Conservation (phyloP, 2,113 vertebrate genomes). For the Symphodus melops region DNA sequence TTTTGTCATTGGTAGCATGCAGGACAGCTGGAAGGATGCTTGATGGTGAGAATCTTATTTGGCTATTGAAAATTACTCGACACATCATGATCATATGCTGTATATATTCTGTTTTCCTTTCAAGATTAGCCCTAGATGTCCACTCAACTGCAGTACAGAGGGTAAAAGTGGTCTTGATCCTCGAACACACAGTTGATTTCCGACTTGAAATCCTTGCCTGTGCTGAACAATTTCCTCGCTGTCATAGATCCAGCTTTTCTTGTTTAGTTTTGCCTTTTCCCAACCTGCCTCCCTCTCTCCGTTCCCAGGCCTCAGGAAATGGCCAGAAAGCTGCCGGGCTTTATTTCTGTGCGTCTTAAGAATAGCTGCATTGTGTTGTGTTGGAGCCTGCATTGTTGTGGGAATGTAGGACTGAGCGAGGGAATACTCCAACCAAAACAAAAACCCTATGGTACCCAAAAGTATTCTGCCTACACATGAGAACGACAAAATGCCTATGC, state of each 20-base stretch:
- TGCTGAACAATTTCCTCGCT: background rate
- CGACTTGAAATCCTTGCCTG: background rate
- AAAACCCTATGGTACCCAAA: slow-evolving; percentile 25
- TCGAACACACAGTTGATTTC: background rate
- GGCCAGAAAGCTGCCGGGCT: slow-evolving; percentile 59
- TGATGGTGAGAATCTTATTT: slow-evolving; percentile 36
- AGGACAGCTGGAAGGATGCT: slow-evolving; percentile 52
- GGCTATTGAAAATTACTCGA: slow-evolving; percentile 18
- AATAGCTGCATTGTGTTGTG: slow-evolving; percentile 80
- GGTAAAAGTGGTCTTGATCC: background rate
- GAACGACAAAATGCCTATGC: slow-evolving; percentile 12
- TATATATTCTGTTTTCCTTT: slow-evolving; percentile 7
- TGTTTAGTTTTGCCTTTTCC: slow-evolving; percentile 37
- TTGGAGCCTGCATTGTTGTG: slow-evolving; percentile 74
- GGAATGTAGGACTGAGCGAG: slow-evolving; percentile 52
- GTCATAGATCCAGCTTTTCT: slow-evolving; percentile 28
- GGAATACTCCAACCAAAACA: slow-evolving; percentile 54
- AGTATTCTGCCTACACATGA: slow-evolving; percentile 25
- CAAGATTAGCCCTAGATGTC: slow-evolving; percentile 4
- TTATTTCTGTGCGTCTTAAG: slow-evolving; percentile 73
- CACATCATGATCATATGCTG: background rate
- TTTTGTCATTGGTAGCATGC: slow-evolving; percentile 55
- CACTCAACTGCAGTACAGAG: background rate
- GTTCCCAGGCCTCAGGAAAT: slow-evolving; percentile 78
- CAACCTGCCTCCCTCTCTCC: slow-evolving; percentile 41